phyloP scores from a whole-genome alignment of 2,888 invertebrate genomes.

The Agrenia bidenticulata region DNA sequence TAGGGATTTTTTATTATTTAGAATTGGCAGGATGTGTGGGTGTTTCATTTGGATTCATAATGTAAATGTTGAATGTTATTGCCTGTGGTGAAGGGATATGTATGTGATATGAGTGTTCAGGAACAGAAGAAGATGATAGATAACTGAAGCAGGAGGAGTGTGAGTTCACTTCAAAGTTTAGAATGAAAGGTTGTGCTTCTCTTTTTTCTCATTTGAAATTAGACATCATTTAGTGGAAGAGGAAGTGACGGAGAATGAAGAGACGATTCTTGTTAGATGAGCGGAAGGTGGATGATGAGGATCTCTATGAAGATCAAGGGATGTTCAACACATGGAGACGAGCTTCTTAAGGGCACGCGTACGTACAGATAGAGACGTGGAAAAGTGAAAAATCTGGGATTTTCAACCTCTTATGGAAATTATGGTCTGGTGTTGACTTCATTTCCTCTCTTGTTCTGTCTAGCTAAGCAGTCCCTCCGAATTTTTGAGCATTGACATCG shows the following conservation, averaged over 20 bases:
- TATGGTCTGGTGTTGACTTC: slow-evolving; percentile 8
- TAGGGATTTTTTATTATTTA: too few relatives aligned
- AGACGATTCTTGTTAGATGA: slow-evolving; percentile 22
- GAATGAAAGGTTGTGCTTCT: background rate
- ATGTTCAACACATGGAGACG: slow-evolving; percentile 51
- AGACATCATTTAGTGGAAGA: slow-evolving; percentile 11
- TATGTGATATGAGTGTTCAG: too few relatives aligned
- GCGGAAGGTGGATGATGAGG: slow-evolving; percentile 18
- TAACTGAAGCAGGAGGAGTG: too few relatives aligned
- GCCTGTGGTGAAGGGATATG: too few relatives aligned
- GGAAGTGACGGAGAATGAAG: slow-evolving; percentile 20
- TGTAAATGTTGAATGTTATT: too few relatives aligned
- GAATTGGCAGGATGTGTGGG: too few relatives aligned
- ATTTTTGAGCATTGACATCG: background rate
- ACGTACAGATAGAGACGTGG: slow-evolving; percentile 13
- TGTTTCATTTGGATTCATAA: too few relatives aligned
- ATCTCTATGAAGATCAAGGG: slow-evolving; percentile 24
- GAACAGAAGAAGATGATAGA: too few relatives aligned
- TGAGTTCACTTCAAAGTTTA: too few relatives aligned
- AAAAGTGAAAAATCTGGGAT: slow-evolving; percentile 4
- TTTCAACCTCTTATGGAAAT: background rate
- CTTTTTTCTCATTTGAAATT: background rate
- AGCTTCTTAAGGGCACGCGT: slow-evolving; percentile 50
- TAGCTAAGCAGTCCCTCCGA: too few relatives aligned
- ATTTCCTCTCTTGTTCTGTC: slow-evolving; percentile 13